Percentiles rank a stretch among this genome's conserved stretches.
phyloP scores from a whole-genome alignment of 2,797 vertebrate genomes.

The Ataeniobius toweri region DNA sequence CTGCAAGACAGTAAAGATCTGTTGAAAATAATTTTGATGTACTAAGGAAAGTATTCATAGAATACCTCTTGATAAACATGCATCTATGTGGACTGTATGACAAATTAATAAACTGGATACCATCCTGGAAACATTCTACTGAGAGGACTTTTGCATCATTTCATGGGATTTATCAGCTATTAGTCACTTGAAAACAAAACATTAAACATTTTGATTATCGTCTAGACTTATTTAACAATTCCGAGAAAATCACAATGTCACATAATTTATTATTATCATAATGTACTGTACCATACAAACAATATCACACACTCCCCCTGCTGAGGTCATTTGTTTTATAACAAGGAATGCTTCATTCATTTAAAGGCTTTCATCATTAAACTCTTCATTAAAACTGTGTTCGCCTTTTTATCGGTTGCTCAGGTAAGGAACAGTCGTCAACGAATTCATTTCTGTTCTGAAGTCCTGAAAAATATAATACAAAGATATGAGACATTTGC shows the following conservation, averaged over 20 bases:
- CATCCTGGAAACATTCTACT: slow-evolving; percentile 16
- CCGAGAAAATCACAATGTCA: slow-evolving; percentile 13
- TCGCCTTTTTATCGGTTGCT: slow-evolving; percentile 28
- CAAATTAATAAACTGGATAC: slow-evolving; percentile 19
- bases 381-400: slow-evolving; percentile 53
- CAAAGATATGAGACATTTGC: too few species aligned
- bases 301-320: slow-evolving; percentile 36
- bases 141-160: slow-evolving; percentile 13
- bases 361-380: slow-evolving; percentile 71
- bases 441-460: background rate
- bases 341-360: slow-evolving; percentile 67
- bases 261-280: slow-evolving; percentile 10
- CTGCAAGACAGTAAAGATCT: slow-evolving; percentile 9
- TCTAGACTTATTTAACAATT: slow-evolving; percentile 8
- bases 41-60: slow-evolving; percentile 15
- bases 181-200: slow-evolving; percentile 5
- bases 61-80: slow-evolving; percentile 11
- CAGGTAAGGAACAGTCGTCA: background rate
- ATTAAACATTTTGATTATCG: slow-evolving; percentile 24
- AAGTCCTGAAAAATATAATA: too few species aligned
- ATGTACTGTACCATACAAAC: background rate
- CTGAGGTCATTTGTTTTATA: slow-evolving; percentile 59
- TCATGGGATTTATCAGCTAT: slow-evolving; percentile 27
- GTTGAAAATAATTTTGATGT: slow-evolving; percentile 12
- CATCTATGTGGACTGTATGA: slow-evolving; percentile 21